Evolutionary conservation across 2,888 invertebrate genomes (phyloP).

Genomic region (Volucella bombylans): DNA sequence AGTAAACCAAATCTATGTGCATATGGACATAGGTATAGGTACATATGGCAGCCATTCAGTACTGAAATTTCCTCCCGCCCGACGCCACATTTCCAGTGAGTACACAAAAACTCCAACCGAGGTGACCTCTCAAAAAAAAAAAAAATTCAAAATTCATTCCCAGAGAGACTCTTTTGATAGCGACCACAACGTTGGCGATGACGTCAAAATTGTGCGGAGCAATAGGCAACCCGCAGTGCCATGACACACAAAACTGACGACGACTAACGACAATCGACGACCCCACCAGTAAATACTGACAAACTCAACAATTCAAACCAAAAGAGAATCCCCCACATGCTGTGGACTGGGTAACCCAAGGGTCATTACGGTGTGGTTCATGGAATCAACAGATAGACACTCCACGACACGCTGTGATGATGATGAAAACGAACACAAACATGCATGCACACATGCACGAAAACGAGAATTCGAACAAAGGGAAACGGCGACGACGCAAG

Average conservation of each 20-base stretch:
- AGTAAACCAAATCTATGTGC: neutral
- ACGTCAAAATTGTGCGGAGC: conserved; percentile 40
- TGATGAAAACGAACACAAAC: conserved; percentile 23
- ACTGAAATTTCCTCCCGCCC: neutral
- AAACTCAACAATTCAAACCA: conserved; percentile 6
- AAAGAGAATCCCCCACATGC: conserved; percentile 2
- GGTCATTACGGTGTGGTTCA: conserved; percentile 65
- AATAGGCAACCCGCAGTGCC: conserved; percentile 21
- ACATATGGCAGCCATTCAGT: neutral
- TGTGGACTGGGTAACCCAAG: conserved; percentile 41
- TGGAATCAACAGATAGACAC: conserved; percentile 64
- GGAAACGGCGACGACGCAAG: conserved; percentile 40
- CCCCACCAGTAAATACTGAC: conserved; percentile 19
- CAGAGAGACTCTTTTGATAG: conserved; percentile 5
- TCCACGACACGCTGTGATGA: conserved; percentile 28
- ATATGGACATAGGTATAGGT: too few species aligned
- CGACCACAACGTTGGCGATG: conserved; percentile 18
- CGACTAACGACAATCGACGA: conserved; percentile 13
- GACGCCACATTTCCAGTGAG: neutral
- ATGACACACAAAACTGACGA: conserved; percentile 41
- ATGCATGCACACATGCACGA: neutral
- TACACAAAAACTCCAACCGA: neutral
- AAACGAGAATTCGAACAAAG: neutral
- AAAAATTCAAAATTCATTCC: conserved; percentile 1
- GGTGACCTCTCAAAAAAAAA: conserved; percentile 26